Percentiles rank a stretch among this genome's conserved stretches.
Conservation (phyloP, 2,113 vertebrate species). For the Entosphenus tridentatus region DNA sequence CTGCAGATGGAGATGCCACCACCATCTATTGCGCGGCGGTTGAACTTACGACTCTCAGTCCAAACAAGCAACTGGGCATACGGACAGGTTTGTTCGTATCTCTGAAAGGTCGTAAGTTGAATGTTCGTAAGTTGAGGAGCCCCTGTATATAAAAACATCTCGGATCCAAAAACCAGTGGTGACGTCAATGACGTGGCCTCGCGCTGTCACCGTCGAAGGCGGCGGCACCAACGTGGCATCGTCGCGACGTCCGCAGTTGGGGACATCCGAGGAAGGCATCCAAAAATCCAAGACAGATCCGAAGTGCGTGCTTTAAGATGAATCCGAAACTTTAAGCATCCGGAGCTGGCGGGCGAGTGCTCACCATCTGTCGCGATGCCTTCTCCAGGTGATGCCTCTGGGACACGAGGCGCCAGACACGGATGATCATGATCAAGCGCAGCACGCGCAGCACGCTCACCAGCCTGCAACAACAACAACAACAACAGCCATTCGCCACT, state of each 20-base stretch:
- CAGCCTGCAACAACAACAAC: slow-evolving; percentile 23
- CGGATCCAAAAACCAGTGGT: no score
- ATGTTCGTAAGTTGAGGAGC: no score
- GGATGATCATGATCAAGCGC: slow-evolving; percentile 51
- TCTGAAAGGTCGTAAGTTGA: no score
- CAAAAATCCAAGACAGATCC: neutral
- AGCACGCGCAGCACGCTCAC: slow-evolving; percentile 34
- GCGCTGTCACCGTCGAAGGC: neutral
- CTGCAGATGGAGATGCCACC: no score
- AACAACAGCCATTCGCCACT: neutral
- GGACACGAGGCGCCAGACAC: slow-evolving; percentile 51
- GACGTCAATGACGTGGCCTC: no score
- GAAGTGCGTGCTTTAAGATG: no score
- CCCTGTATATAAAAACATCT: no score
- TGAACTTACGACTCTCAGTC: no score
- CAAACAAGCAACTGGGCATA: no score
- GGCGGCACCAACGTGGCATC: neutral
- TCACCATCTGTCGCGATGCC: slow-evolving; percentile 64
- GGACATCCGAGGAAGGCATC: slow-evolving; percentile 1
- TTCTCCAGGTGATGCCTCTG: slow-evolving; percentile 55
- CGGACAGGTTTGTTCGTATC: no score
- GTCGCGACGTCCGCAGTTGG: neutral
- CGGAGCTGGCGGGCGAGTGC: slow-evolving; percentile 8
- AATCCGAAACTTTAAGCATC: no score
- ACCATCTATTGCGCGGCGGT: no score